Evolutionary conservation across 2,888 invertebrate species (phyloP).

Genomic region (Idaea dimidiata): DNA sequence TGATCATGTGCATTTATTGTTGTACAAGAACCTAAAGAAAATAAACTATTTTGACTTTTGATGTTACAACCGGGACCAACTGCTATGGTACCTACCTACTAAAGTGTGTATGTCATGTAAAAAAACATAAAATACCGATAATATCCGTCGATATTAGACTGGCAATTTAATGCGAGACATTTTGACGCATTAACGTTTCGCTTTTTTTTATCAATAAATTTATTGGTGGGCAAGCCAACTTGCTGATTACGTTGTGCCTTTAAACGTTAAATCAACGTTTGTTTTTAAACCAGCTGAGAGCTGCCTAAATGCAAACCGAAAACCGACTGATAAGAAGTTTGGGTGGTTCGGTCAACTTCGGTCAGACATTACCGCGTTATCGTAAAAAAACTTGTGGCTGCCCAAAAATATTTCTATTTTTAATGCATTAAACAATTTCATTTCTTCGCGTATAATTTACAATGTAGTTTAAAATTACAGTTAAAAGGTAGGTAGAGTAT

Average conservation of each 20-base stretch:
- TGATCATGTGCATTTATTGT: too few species aligned
- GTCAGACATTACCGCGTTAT: constrained; percentile 56
- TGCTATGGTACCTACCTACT: background rate
- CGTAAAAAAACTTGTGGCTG: constrained; percentile 40
- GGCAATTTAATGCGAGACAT: constrained; percentile 45
- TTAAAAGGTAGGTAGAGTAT: too few species aligned
- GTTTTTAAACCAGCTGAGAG: constrained; percentile 55
- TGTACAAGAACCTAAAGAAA: too few species aligned
- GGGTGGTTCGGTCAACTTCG: constrained; percentile 60
- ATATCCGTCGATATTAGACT: constrained; percentile 13
- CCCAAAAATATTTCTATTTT: constrained; percentile 45
- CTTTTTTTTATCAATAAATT: constrained; percentile 67
- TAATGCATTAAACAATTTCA: constrained; percentile 55
- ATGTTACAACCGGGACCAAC: constrained; percentile 11
- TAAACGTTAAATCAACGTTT: constrained; percentile 66
- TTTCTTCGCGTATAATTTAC: constrained; percentile 42
- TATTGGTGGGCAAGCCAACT: constrained; percentile 59
- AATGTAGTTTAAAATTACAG: too few species aligned
- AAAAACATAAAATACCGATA: background rate
- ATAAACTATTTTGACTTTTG: constrained; percentile 11
- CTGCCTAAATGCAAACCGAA: constrained; percentile 63
- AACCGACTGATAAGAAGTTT: constrained; percentile 64
- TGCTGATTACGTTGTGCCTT: constrained; percentile 54
- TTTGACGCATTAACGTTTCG: constrained; percentile 64
- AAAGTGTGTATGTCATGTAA: background rate